A percentile compares a stretch with the other conserved stretches of the same genome.
Conservation (phyloP, 2,888 invertebrate genomes). For the Rhynchonema sp. region DNA sequence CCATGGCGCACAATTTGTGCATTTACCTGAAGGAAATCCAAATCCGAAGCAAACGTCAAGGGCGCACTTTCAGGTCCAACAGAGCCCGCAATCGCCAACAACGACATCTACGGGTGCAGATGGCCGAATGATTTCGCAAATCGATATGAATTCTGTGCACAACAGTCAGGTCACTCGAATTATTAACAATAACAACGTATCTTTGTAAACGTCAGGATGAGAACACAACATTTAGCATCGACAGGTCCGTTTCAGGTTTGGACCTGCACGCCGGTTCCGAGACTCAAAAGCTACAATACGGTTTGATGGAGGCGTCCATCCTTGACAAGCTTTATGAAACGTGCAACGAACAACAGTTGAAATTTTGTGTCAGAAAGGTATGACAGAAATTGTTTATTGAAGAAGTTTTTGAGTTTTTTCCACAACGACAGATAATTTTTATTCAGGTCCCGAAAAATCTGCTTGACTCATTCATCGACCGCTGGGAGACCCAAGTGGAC, state of each 20-base stretch:
- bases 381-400: neutral
- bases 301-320: neutral
- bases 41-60: too few relatives aligned
- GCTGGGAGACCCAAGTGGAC: neutral
- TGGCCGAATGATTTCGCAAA: constrained; percentile 1
- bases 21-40: too few relatives aligned
- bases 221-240: too few relatives aligned
- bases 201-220: too few relatives aligned
- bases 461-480: neutral
- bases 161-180: neutral
- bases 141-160: neutral
- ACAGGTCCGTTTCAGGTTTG: too few relatives aligned
- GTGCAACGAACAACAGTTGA: neutral
- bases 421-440: neutral
- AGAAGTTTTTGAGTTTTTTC: neutral
- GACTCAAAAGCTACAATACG: neutral
- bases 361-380: neutral
- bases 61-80: too few relatives aligned
- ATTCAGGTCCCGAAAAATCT: neutral
- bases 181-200: too few relatives aligned
- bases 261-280: too few relatives aligned
- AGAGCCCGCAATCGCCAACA: neutral
- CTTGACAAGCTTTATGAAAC: neutral
- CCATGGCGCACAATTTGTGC: too few relatives aligned
- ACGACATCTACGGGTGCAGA: constrained; percentile 1